Base-by-base conservation (phyloP, 2,888 invertebrate species). In the Sinohyriopsis cumingii region DNA sequence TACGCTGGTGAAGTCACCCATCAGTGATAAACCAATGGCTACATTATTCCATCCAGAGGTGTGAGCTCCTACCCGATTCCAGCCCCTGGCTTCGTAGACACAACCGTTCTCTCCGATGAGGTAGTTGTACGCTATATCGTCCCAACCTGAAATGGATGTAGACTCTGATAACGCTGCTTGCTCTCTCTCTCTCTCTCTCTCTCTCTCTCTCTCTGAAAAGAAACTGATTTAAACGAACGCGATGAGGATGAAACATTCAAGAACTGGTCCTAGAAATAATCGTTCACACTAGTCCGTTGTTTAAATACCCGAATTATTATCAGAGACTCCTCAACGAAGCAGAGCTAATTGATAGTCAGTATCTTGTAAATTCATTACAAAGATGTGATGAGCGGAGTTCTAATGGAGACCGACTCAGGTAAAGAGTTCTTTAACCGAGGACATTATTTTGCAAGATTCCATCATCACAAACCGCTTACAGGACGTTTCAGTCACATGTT, bases 81-180 rank as follows among this genome's bases (percentile, higher is more conserved):
- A 95, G 1, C 94, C 94, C 5, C 95, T 92, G 0, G 94, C 95
- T 77, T 92, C 92, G 86, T 95, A 95, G 0, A 93, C 93, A 12
- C 92, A 92, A 0, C 95, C 95, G 85, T 95, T 95, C 6, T 95
- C 95, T 0, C 95, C 95, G 3, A 95, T 92, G 3, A 95, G 89
- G 81, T 95, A 96, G 86, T 94, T 95, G 72, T 87, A 87, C 12
- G 77, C 84, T 57, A 86, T 82, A 69, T 86, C 86, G 54, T 77
- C 75, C 75, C 75, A 75, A 33, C 72, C 75, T 75, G 28, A 28
- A 70, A 45, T 45, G 45, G 15, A 45, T 15, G 15, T 12, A 15
- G 45, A 12, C 15, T 1, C 12, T 45, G 45, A 45, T 45, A 12
- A 15, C 45, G 15, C 45, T 45, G 12, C 2, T 45, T 4, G 12